Conservation (phyloP, 2,888 invertebrate genomes). For the Rutpela maculata region DNA sequence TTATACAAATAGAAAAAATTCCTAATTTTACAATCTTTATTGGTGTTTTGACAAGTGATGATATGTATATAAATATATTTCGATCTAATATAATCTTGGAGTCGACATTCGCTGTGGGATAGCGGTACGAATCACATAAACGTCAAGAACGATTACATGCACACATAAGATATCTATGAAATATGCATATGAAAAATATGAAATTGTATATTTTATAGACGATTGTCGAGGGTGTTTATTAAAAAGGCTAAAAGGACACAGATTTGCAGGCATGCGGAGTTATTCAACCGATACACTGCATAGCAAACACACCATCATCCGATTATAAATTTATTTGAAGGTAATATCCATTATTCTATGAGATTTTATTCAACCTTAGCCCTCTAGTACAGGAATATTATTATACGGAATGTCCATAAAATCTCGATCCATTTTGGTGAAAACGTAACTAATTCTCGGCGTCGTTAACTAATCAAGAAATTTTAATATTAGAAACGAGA, state of each 20-base stretch:
- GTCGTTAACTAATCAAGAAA: too few species aligned
- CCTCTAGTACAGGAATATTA: conserved; percentile 2
- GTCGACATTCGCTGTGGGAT: conserved; percentile 30
- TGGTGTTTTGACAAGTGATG: conserved; percentile 41
- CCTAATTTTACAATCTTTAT: conserved; percentile 16
- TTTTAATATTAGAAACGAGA: too few species aligned
- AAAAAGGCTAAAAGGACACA: conserved; percentile 71
- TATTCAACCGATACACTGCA: conserved; percentile 48
- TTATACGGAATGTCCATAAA: too few species aligned
- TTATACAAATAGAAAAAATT: conserved; percentile 28
- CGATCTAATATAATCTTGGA: conserved; percentile 33
- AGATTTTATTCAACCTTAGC: conserved; percentile 26
- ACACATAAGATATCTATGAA: conserved; percentile 61
- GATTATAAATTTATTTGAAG: conserved; percentile 36
- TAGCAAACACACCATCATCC: conserved; percentile 46
- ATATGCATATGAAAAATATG: conserved; percentile 70
- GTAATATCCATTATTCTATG: background rate
- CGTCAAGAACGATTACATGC: conserved; percentile 59
- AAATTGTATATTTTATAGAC: conserved; percentile 67
- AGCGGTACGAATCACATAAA: conserved; percentile 48
- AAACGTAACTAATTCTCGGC: too few species aligned
- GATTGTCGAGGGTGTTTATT: conserved; percentile 71
- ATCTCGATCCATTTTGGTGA: too few species aligned
- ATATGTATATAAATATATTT: conserved; percentile 34
- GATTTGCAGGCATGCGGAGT: conserved; percentile 62